Evolutionary conservation across 2,888 invertebrate genomes (phyloP).

Genomic region (Diloba caeruleocephala): DNA sequence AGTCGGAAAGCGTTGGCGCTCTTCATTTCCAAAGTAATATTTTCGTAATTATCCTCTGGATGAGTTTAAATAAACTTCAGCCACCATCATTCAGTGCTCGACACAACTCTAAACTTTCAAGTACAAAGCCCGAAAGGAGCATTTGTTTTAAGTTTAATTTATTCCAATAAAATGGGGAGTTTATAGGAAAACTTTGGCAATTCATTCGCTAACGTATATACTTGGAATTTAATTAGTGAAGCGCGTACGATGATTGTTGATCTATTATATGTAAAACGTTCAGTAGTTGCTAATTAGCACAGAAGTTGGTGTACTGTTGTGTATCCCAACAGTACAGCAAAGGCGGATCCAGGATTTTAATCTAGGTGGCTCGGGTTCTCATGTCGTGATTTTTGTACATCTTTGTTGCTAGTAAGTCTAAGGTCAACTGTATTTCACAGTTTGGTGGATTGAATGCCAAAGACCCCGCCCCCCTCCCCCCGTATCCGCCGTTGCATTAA

Average conservation of each 20-base stretch:
- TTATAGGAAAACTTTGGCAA: conserved; percentile 9
- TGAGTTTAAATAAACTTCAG: not conserved
- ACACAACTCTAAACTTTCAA: not conserved
- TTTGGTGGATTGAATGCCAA: no score
- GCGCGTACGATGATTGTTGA: not conserved
- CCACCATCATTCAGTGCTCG: not conserved
- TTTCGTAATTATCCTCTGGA: not conserved
- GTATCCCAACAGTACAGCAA: no score
- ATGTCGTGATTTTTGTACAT: no score
- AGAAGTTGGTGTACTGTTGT: not conserved
- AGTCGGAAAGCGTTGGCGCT: no score
- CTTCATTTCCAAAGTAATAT: no score
- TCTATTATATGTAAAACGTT: not conserved
- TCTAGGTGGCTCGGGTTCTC: no score
- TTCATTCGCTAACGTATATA: conserved; percentile 2
- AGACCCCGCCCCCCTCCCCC: no score
- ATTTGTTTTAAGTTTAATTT: conserved; percentile 4
- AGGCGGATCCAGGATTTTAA: no score
- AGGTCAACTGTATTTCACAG: no score
- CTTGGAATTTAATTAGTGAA: conserved; percentile 6
- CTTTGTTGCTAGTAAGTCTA: no score
- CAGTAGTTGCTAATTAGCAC: no score
- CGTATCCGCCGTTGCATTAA: no score
- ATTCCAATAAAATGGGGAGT: not conserved
- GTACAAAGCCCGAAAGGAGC: not conserved